These are phyloP conservation scores for Hypothenemus hampei DNA, from an alignment of 1,140 invertebrate species.

Conservation along the genomic window DNA sequence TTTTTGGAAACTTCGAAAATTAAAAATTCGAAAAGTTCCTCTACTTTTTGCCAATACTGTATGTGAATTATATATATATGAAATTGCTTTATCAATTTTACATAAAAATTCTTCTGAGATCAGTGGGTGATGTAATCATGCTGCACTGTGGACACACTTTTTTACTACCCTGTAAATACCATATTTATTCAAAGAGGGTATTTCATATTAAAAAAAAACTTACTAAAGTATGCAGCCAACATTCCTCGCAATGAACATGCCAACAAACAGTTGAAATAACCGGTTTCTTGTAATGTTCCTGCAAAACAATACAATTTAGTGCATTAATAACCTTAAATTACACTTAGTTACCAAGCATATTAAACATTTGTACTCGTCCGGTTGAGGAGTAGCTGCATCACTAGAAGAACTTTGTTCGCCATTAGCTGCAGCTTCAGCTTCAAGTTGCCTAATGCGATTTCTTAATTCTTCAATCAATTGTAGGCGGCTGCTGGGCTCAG, in stretches of 20 bases:
- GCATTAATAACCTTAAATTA: background rate
- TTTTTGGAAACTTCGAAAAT: too few relatives aligned
- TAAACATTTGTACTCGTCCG: conserved; percentile 60
- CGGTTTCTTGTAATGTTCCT: conserved; percentile 61
- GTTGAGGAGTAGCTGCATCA: conserved; percentile 32
- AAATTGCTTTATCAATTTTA: too few relatives aligned
- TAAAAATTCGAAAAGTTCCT: too few relatives aligned
- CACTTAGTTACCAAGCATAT: conserved; percentile 64
- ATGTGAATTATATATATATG: too few relatives aligned
- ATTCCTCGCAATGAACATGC: conserved; percentile 80
- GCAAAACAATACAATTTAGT: conserved; percentile 29
- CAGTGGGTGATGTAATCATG: conserved; percentile 71
- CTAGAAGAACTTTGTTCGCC: conserved; percentile 39
- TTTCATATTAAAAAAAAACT: conserved; percentile 20
- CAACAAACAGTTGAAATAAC: conserved; percentile 75
- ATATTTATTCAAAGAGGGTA: background rate
- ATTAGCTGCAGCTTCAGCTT: conserved; percentile 45
- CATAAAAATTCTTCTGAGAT: conserved; percentile 71
- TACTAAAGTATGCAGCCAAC: conserved; percentile 70
- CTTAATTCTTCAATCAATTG: conserved; percentile 63
- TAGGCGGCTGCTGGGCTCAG: conserved; percentile 49
- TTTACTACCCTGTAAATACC: conserved; percentile 57
- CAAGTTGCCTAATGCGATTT: conserved; percentile 59
- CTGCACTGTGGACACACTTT: conserved; percentile 79
- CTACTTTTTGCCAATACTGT: too few relatives aligned